Percentiles rank a stretch among this genome's conserved stretches.
These are phyloP conservation scores for Actinernus sp. DNA, from an alignment of 92 coral and sea anemone genomes.

Conservation along the genomic window DNA sequence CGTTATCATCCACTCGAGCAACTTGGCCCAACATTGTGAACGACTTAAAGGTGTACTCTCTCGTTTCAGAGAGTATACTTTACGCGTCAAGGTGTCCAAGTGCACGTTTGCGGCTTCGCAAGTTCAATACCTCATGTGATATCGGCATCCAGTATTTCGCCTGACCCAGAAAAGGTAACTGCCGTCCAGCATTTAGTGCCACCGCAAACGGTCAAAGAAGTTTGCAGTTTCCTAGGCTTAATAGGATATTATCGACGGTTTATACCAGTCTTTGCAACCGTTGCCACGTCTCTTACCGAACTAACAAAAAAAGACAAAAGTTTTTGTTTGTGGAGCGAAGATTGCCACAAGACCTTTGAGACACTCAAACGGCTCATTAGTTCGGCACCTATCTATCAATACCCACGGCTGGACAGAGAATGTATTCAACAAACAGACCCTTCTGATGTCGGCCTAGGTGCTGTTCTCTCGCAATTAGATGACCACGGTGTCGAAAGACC, in stretches of 20 bases:
- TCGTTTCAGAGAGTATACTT: slow-evolving; percentile 19
- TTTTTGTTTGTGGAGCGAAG: slow-evolving; percentile 8
- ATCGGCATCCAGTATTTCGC: slow-evolving; percentile 12
- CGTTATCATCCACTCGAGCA: slow-evolving; percentile 9
- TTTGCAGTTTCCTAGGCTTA: too few species aligned
- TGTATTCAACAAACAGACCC: slow-evolving; percentile 20
- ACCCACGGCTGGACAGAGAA: slow-evolving; percentile 20
- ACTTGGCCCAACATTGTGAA: slow-evolving; percentile 16
- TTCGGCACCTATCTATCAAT: slow-evolving; percentile 14
- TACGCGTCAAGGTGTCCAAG: slow-evolving; percentile 21
- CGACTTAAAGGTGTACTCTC: slow-evolving; percentile 8
- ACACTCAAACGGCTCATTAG: too few species aligned
- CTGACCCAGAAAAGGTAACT: too few species aligned
- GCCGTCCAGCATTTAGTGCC: slow-evolving; percentile 3
- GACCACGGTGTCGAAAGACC: slow-evolving; percentile 5
- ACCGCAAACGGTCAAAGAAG: slow-evolving; percentile 16
- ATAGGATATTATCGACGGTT: slow-evolving; percentile 18
- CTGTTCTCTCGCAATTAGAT: slow-evolving; percentile 22
- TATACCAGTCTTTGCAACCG: slow-evolving; percentile 19
- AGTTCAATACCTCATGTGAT: slow-evolving; percentile 14
- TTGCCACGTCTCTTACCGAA: slow-evolving; percentile 24
- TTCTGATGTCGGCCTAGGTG: slow-evolving; percentile 22
- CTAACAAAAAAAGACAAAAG: slow-evolving; percentile 6
- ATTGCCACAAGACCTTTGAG: slow-evolving; percentile 26
- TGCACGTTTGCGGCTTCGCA: slow-evolving; percentile 26